These are phyloP conservation scores for Lagria hirta DNA, from an alignment of 2,888 invertebrate species.

Conservation along the genomic window DNA sequence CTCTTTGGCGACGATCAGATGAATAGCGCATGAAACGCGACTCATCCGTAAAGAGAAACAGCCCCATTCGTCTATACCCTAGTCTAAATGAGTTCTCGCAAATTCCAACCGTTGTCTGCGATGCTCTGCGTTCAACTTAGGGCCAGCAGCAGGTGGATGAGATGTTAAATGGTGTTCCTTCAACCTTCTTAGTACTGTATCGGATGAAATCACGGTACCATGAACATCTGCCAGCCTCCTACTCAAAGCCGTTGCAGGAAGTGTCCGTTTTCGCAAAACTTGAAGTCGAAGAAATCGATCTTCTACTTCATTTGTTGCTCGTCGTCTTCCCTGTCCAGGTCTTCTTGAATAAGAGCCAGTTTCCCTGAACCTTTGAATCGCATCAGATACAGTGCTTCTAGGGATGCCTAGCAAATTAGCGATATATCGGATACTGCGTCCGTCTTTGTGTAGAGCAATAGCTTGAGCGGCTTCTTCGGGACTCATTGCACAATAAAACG, in stretches of 20 bases:
- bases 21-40: conserved; percentile 29
- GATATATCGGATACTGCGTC: too few relatives aligned
- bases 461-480: too few relatives aligned
- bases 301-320: too few relatives aligned
- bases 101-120: conserved; percentile 32
- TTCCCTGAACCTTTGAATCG: too few relatives aligned
- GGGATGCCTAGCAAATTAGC: too few relatives aligned
- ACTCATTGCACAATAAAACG: too few relatives aligned
- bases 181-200: conserved; percentile 33
- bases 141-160: conserved; percentile 28
- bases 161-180: conserved; percentile 29
- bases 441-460: too few relatives aligned
- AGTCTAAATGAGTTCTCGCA: conserved; percentile 33
- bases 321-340: too few relatives aligned
- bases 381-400: too few relatives aligned
- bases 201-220: conserved; percentile 33
- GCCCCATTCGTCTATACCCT: conserved; percentile 24
- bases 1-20: conserved; percentile 2
- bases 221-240: conserved; percentile 25
- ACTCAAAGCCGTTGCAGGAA: conserved; percentile 9
- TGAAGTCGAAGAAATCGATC: too few relatives aligned
- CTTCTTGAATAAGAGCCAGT: too few relatives aligned
- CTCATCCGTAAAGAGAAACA: conserved; percentile 34
- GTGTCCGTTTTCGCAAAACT: conserved; percentile 1
- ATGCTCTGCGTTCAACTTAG: conserved; percentile 31